Evolutionary conservation across 2,888 invertebrate genomes (phyloP).

Genomic region (Lasius platythorax): DNA sequence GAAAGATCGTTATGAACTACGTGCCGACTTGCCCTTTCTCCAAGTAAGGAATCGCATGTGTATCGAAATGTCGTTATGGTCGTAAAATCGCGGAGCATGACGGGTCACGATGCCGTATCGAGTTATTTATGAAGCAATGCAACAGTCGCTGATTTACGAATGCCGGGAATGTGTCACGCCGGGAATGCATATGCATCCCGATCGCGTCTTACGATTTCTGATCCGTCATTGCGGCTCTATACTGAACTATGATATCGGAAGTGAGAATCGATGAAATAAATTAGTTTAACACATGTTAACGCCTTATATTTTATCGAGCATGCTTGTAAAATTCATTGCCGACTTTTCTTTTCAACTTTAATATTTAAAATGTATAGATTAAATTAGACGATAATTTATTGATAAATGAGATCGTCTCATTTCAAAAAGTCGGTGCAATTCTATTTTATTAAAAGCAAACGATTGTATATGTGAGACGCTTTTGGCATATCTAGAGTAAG

Average conservation of each 20-base stretch:
- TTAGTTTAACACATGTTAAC: neutral
- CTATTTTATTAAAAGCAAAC: neutral
- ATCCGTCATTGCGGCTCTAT: neutral
- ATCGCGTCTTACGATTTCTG: conserved; percentile 27
- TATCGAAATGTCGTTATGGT: conserved; percentile 4
- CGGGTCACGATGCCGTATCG: conserved; percentile 42
- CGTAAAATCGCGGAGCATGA: conserved; percentile 63
- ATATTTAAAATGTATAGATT: neutral
- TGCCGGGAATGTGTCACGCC: conserved; percentile 57
- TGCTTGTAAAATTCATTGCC: neutral
- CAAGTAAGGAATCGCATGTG: neutral
- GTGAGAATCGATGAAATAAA: neutral
- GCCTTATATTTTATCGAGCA: neutral
- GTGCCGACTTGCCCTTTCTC: neutral
- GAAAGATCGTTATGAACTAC: neutral
- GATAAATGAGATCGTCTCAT: neutral
- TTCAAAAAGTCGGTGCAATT: neutral
- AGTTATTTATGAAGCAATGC: conserved; percentile 71
- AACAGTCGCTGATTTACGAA: conserved; percentile 68
- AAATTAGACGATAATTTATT: neutral
- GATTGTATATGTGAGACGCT: neutral
- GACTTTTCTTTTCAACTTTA: neutral
- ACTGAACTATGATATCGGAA: neutral
- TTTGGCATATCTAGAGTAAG: neutral
- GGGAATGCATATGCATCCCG: conserved; percentile 62